phyloP scores from a whole-genome alignment of 2,888 invertebrate species.

The Pollenia griseotomentosa region DNA sequence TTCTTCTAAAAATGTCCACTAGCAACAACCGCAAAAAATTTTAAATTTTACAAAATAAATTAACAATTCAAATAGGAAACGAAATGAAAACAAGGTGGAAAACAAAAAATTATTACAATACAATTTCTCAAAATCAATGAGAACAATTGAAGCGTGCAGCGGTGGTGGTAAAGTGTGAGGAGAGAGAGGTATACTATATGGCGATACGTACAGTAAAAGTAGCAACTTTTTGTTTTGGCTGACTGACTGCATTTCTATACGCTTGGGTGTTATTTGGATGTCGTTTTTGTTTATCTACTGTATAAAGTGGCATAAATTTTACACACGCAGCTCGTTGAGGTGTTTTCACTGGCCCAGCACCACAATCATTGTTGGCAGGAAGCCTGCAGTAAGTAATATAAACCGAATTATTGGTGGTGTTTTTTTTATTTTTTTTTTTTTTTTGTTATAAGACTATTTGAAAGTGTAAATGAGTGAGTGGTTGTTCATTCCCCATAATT shows the following conservation, averaged over 20 bases:
- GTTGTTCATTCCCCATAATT: conserved; percentile 3
- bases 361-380: background rate
- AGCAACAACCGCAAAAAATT: background rate
- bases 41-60: conserved; percentile 8
- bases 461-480: conserved; percentile 2
- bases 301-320: conserved; percentile 32
- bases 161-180: background rate
- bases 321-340: conserved; percentile 25
- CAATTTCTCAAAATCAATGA: conserved; percentile 54
- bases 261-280: conserved; percentile 14
- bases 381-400: background rate
- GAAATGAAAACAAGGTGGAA: conserved; percentile 23
- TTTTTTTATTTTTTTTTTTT: background rate
- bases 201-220: background rate
- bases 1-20: background rate
- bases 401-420: conserved; percentile 20
- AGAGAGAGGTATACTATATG: background rate
- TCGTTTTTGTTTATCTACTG: conserved; percentile 22
- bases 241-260: conserved; percentile 46
- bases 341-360: background rate
- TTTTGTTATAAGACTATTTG: background rate
- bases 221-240: conserved; percentile 43
- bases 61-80: conserved; percentile 54
- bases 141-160: conserved; percentile 47
- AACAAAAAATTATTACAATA: background rate